Evolutionary conservation across 2,113 vertebrate species (phyloP).

Genomic region (Apus apus): DNA sequence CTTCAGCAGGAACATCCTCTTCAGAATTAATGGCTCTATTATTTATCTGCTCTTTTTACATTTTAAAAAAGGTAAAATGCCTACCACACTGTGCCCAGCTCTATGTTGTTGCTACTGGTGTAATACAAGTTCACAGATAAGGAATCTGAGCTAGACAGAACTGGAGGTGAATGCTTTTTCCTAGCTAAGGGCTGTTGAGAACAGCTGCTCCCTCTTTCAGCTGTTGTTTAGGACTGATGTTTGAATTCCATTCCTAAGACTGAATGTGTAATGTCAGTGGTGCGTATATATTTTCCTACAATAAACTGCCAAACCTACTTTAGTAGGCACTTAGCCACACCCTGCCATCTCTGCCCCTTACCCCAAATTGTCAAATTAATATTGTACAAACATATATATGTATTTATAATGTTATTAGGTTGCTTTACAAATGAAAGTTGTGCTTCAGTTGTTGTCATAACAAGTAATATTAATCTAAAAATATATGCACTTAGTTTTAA

Average conservation of each 20-base stretch:
- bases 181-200: background rate
- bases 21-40: background rate
- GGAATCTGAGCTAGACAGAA: background rate
- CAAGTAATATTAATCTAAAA: slow-evolving; percentile 33
- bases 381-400: background rate
- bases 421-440: background rate
- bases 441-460: slow-evolving; percentile 1
- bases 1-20: background rate
- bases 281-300: background rate
- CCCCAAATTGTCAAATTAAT: background rate
- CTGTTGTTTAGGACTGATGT: background rate
- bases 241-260: background rate
- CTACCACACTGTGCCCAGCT: rapidly evolving
- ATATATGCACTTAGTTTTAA: slow-evolving; percentile 26
- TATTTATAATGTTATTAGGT: background rate
- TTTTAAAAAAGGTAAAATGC: background rate
- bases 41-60: background rate
- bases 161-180: background rate
- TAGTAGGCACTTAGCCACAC: background rate
- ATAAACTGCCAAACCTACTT: background rate
- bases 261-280: background rate
- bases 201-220: background rate
- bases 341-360: background rate
- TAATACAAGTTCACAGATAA: background rate
- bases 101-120: background rate